Conservation (phyloP, 1,140 invertebrate genomes). For the Epicauta chinensis region DNA sequence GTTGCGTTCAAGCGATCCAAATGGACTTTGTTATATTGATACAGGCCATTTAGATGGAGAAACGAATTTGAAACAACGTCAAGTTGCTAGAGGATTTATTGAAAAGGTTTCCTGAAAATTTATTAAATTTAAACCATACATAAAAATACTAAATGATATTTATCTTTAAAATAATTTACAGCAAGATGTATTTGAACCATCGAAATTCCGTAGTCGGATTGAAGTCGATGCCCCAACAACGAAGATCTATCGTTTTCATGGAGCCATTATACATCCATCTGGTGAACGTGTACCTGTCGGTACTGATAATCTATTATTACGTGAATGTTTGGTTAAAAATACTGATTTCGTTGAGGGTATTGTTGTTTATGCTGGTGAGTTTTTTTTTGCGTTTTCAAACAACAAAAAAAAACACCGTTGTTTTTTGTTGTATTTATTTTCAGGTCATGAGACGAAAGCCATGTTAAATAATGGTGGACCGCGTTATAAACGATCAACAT, state of each 20-base stretch:
- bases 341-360: slow-evolving; percentile 92
- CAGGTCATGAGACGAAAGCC: slow-evolving; percentile 94
- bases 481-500: slow-evolving; percentile 86
- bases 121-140: no score
- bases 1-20: slow-evolving; percentile 81
- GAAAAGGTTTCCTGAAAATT: slow-evolving; percentile 48
- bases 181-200: slow-evolving; percentile 67
- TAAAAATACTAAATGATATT: slow-evolving; percentile 1
- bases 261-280: slow-evolving; percentile 76
- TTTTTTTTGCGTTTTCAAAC: no score
- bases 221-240: slow-evolving; percentile 92
- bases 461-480: slow-evolving; percentile 97
- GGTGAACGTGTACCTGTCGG: slow-evolving; percentile 75
- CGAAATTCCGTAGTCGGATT: slow-evolving; percentile 74
- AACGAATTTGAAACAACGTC: slow-evolving; percentile 96
- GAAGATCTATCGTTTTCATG: slow-evolving; percentile 93
- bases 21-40: slow-evolving; percentile 94
- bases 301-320: slow-evolving; percentile 88
- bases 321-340: slow-evolving; percentile 93
- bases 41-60: slow-evolving; percentile 98
- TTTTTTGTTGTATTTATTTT: slow-evolving; percentile 23
- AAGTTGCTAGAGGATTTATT: slow-evolving; percentile 67
- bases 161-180: slow-evolving; percentile 21
- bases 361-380: slow-evolving; percentile 87
- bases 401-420: neutral